phyloP scores from a whole-genome alignment of 2,797 vertebrate species.

The Pagetopsis macropterus region DNA sequence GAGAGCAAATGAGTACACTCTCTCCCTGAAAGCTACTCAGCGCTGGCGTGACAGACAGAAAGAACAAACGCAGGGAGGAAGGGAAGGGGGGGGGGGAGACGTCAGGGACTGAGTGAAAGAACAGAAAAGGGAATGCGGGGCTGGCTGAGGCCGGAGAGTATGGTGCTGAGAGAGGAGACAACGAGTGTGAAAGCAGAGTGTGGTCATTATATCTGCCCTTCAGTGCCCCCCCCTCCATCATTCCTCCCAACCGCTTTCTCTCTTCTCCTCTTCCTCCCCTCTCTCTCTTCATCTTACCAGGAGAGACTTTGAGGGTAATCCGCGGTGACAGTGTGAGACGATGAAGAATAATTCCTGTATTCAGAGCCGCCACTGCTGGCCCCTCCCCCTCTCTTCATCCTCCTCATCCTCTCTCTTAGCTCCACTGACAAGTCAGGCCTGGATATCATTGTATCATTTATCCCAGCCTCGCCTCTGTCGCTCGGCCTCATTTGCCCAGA shows the following conservation, averaged over 20 bases:
- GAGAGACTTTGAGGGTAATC: constrained; percentile 88
- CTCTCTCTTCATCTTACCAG: constrained; percentile 67
- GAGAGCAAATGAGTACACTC: constrained; percentile 71
- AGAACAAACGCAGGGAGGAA: constrained; percentile 58
- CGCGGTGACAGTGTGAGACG: constrained; percentile 88
- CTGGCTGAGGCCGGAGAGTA: constrained; percentile 84
- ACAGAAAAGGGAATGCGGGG: constrained; percentile 78
- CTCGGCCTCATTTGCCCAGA: constrained; percentile 75
- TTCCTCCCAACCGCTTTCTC: constrained; percentile 2
- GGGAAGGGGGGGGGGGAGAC: constrained; percentile 35
- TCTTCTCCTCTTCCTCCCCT: constrained; percentile 25
- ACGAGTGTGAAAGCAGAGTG: constrained; percentile 87
- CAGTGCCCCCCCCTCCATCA: constrained; percentile 51
- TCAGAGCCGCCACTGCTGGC: constrained; percentile 77
- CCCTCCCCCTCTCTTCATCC: constrained; percentile 72
- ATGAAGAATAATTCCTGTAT: constrained; percentile 91
- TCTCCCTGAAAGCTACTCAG: constrained; percentile 73
- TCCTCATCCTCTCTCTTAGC: constrained; percentile 76
- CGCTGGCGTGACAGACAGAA: constrained; percentile 64
- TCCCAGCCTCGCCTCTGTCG: constrained; percentile 77
- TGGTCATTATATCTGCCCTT: constrained; percentile 85
- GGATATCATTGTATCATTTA: constrained; percentile 90
- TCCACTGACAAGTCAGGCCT: constrained; percentile 86
- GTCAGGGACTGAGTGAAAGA: constrained; percentile 78
- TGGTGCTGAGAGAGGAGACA: constrained; percentile 81